Percentiles rank a stretch among this genome's conserved stretches.
These are phyloP conservation scores for Mycetomoellerius zeteki DNA, from an alignment of 1,140 invertebrate genomes.

Conservation along the genomic window DNA sequence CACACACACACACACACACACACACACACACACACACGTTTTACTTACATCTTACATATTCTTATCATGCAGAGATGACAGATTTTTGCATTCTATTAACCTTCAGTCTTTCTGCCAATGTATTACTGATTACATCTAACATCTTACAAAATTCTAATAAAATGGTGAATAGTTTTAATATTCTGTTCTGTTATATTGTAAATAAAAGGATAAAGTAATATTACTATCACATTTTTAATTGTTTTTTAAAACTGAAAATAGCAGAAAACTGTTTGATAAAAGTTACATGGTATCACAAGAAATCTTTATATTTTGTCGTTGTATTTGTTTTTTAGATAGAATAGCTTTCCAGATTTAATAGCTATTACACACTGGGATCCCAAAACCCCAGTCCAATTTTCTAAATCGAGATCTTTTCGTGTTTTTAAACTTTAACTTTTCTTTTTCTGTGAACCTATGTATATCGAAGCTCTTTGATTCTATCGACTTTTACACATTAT, in stretches of 20 bases:
- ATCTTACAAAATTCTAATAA: conserved; percentile 24
- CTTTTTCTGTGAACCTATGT: too few relatives aligned
- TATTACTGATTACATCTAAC: not conserved
- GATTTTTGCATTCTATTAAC: conserved; percentile 16
- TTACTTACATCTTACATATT: not conserved
- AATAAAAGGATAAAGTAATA: not conserved
- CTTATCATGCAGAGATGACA: not conserved
- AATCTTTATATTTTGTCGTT: not conserved
- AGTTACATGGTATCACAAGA: not conserved
- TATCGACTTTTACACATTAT: too few relatives aligned
- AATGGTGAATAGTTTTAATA: conserved; percentile 19
- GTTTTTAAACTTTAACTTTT: too few relatives aligned
- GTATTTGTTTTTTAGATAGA: not conserved
- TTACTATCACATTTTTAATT: not conserved
- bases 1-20: too few relatives aligned
- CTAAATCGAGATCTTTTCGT: too few relatives aligned
- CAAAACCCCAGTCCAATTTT: too few relatives aligned
- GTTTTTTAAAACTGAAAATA: not conserved
- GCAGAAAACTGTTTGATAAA: not conserved
- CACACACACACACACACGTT: too few relatives aligned
- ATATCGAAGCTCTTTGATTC: too few relatives aligned
- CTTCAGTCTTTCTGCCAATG: conserved; percentile 46
- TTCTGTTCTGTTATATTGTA: not conserved
- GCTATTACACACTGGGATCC: too few relatives aligned
- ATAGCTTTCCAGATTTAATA: too few relatives aligned